A percentile compares a stretch with the other conserved stretches of the same genome.
Conservation (phyloP, 2,113 vertebrate species). For the Larimichthys polyactis region DNA sequence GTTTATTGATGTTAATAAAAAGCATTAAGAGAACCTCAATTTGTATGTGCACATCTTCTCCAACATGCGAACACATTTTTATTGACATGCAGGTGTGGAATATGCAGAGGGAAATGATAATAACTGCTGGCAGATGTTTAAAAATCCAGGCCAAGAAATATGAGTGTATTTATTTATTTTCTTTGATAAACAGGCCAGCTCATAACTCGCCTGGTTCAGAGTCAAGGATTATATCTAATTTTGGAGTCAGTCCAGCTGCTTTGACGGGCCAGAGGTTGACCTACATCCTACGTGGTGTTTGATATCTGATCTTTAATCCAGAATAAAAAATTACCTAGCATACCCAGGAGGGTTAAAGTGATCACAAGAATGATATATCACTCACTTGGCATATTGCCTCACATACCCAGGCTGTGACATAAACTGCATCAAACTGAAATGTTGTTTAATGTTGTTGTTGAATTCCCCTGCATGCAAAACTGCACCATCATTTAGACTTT, state of each 20-base stretch:
- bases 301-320: slow-evolving; percentile 52
- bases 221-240: slow-evolving; percentile 46
- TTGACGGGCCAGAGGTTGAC: slow-evolving; percentile 30
- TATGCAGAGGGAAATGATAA: not conserved
- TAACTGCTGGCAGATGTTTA: slow-evolving; percentile 31
- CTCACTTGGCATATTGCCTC: slow-evolving; percentile 30
- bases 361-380: slow-evolving; percentile 31
- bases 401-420: not conserved
- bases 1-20: no score
- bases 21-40: no score
- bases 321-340: slow-evolving; percentile 23
- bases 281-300: slow-evolving; percentile 35
- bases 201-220: slow-evolving; percentile 14
- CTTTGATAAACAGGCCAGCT: slow-evolving; percentile 26
- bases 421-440: slow-evolving; percentile 4
- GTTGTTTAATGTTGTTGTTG: slow-evolving; percentile 6
- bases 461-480: not conserved
- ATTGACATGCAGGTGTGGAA: not conserved
- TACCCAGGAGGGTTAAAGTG: slow-evolving; percentile 3
- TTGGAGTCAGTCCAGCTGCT: slow-evolving; percentile 39
- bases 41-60: not conserved
- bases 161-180: not conserved
- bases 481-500: not conserved
- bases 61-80: not conserved
- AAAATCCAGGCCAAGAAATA: slow-evolving; percentile 36